Evolutionary conservation across 1,140 invertebrate species (phyloP), one percentile per base, ranked within the genome.

Genomic region (Aphelenchoides fujianensis): DNA sequence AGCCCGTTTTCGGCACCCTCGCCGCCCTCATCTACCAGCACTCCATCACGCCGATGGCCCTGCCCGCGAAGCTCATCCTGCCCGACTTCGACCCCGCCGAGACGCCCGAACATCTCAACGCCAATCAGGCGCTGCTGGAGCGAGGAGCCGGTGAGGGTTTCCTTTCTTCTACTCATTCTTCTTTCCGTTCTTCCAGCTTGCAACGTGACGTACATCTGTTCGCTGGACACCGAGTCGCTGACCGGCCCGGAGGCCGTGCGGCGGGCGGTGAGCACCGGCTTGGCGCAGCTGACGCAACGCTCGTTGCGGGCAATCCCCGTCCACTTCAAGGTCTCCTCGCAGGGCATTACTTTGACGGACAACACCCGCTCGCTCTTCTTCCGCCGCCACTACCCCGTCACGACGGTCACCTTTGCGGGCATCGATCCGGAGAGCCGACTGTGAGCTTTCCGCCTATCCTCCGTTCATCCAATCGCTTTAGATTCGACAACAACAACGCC

Each of bases 1-100:
- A 98, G 86, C 95, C 96, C 1, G 92, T 97, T 0, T 99, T 98
- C 86, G 92, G 88, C 76, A 96, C 93, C 35, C 87, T 98, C 7
- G 94, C 94, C 2, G 95, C 95, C 0, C 87, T 98, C 55, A 93
- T 99, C 57, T 98, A 98, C 86, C 95, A 98, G 83, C 96, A 99
- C 87, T 95, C 94, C 23, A 90, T 98, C 2, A 97, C 94, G 77
- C 91, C 92, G 27, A 88, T 99, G 83, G 95, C 95, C 3, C 85
- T 98, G 75, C 96, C 96, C 1, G 93, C 91, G 81, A 90, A 91
- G 74, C 87, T 98, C 9, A 86, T 91, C 55, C 86, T 99, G 57
- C 95, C 95, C 3, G 91, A 93, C 73, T 84, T 86, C 35, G 90
- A 90, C 80, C 80, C 82, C 32, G 81, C 83, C 53, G 68, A 73